Conservation (phyloP, 2,113 vertebrate species). For the Toxostoma redivivum region DNA sequence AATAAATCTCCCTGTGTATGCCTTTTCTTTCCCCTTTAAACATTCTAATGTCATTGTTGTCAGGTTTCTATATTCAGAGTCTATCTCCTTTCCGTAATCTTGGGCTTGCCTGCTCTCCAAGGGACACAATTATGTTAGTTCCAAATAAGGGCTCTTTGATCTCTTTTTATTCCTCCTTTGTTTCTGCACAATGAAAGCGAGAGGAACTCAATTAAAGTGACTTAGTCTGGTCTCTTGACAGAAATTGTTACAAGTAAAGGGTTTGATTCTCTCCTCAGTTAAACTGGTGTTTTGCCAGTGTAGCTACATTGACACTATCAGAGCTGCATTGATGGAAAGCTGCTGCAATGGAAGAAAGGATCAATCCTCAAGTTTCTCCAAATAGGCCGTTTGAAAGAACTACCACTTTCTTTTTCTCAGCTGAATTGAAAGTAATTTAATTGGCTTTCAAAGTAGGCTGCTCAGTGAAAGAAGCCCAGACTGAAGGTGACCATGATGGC, state of each 20-base stretch:
- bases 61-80: constrained; percentile 41
- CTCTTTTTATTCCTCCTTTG: constrained; percentile 61
- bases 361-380: constrained; percentile 46
- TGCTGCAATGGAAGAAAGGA: constrained; percentile 22
- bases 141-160: constrained; percentile 65
- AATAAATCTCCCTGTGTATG: not conserved
- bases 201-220: constrained; percentile 61
- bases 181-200: constrained; percentile 50
- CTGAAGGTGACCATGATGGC: not conserved
- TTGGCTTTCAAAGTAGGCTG: not conserved
- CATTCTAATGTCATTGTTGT: constrained; percentile 22
- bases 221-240: constrained; percentile 53
- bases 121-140: constrained; percentile 58
- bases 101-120: not conserved
- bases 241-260: constrained; percentile 48
- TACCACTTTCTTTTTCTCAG: not conserved
- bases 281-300: constrained; percentile 16
- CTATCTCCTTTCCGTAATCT: constrained; percentile 52
- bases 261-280: constrained; percentile 50
- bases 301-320: constrained; percentile 24
- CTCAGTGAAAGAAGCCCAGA: not conserved
- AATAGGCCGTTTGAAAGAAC: constrained; percentile 1
- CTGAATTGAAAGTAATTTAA: constrained; percentile 40
- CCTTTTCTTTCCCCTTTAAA: not conserved
- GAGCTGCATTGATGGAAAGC: constrained; percentile 29